Percentiles rank a stretch among this genome's conserved stretches.
These are phyloP conservation scores for Leucophenga montana DNA, from an alignment of 2,888 invertebrate species.

Conservation along the genomic window DNA sequence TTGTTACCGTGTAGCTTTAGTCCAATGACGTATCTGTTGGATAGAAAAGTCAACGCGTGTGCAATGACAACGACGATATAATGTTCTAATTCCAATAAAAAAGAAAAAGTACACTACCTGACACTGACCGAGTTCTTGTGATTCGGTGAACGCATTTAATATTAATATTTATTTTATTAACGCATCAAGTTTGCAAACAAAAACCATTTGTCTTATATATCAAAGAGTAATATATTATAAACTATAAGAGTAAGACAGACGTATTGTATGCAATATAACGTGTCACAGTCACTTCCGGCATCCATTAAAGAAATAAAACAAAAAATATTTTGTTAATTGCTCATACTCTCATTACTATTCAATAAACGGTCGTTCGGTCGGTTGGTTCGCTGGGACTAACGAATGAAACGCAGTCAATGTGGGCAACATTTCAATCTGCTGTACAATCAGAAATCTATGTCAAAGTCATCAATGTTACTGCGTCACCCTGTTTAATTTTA, in stretches of 20 bases:
- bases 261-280: too few relatives aligned
- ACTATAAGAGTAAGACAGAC: too few relatives aligned
- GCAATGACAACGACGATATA: too few relatives aligned
- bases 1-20: conserved; percentile 17
- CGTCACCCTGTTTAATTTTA: not conserved
- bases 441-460: conserved; percentile 4
- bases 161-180: too few relatives aligned
- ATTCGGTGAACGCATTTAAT: too few relatives aligned
- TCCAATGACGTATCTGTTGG: not conserved
- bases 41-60: not conserved
- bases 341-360: conserved; percentile 21
- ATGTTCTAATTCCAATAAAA: conserved; percentile 6
- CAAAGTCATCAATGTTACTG: conserved; percentile 18
- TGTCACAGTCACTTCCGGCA: not conserved
- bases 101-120: conserved; percentile 17
- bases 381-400: not conserved
- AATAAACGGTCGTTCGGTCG: not conserved
- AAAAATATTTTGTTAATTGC: conserved; percentile 20
- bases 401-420: not conserved
- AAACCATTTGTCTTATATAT: too few relatives aligned
- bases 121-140: conserved; percentile 15
- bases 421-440: not conserved
- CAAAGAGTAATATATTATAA: too few relatives aligned
- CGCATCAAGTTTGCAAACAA: too few relatives aligned
- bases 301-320: not conserved